These are phyloP conservation scores for Lepidurus couesii DNA, from an alignment of 1,140 invertebrate genomes.

Conservation along the genomic window DNA sequence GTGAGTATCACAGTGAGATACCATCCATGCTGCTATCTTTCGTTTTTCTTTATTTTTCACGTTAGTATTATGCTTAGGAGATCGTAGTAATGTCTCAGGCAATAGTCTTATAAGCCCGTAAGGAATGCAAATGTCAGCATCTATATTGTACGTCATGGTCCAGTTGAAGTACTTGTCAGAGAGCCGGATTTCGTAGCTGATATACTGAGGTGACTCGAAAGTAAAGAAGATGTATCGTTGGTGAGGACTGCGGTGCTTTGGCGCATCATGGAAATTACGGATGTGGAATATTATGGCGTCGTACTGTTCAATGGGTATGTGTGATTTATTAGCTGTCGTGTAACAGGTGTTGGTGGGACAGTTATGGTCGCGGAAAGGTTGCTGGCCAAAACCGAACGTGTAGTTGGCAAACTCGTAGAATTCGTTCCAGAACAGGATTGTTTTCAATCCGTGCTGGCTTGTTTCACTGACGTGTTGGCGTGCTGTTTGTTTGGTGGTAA, in stretches of 20 bases:
- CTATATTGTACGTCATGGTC: slow-evolving; percentile 30
- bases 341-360: slow-evolving; percentile 7
- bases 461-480: not conserved
- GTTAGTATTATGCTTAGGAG: slow-evolving; percentile 34
- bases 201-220: slow-evolving; percentile 1
- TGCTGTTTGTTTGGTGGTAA: not conserved
- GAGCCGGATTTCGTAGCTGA: not conserved
- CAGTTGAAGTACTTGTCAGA: slow-evolving; percentile 31
- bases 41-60: slow-evolving; percentile 39
- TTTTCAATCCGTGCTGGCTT: not conserved
- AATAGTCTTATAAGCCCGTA: slow-evolving; percentile 35
- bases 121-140: slow-evolving; percentile 38
- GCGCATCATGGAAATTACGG: slow-evolving; percentile 3
- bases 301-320: not conserved
- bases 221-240: slow-evolving; percentile 27
- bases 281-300: slow-evolving; percentile 26
- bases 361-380: slow-evolving; percentile 25
- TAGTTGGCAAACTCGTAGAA: slow-evolving; percentile 22
- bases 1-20: slow-evolving; percentile 42
- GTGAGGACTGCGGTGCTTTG: not conserved
- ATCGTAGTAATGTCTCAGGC: slow-evolving; percentile 30
- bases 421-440: slow-evolving; percentile 24
- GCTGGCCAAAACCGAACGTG: slow-evolving; percentile 28
- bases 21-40: slow-evolving; percentile 47
- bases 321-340: slow-evolving; percentile 18